These are phyloP conservation scores for Caerostris extrusa DNA, from an alignment of 1,140 invertebrate genomes.

Conservation along the genomic window DNA sequence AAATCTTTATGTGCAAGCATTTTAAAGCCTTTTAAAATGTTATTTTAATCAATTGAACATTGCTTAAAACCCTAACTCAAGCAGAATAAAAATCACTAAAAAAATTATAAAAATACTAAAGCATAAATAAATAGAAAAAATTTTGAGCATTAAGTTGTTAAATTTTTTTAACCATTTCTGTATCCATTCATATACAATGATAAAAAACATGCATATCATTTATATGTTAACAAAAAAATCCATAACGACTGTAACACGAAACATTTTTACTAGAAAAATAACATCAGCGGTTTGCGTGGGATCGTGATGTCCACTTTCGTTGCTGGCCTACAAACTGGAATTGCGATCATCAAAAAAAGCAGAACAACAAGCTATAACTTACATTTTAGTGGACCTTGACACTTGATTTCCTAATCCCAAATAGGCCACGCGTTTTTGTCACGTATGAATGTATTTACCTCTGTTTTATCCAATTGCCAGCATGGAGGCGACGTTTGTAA, in stretches of 20 bases:
- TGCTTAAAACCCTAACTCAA: too few relatives aligned
- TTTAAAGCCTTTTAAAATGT: too few relatives aligned
- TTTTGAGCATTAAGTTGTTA: too few relatives aligned
- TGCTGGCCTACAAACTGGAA: slow-evolving; percentile 11
- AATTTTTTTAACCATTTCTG: too few relatives aligned
- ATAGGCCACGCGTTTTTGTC: slow-evolving; percentile 26
- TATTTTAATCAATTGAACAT: too few relatives aligned
- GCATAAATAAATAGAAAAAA: too few relatives aligned
- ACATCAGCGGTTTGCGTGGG: neutral
- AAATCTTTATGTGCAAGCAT: too few relatives aligned
- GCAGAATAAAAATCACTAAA: too few relatives aligned
- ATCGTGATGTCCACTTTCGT: slow-evolving; percentile 35
- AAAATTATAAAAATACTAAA: too few relatives aligned
- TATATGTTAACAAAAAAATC: neutral
- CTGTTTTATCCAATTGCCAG: neutral
- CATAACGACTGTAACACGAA: neutral
- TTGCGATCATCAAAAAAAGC: slow-evolving; percentile 35
- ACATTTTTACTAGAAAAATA: neutral
- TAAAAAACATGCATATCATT: neutral
- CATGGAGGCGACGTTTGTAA: neutral
- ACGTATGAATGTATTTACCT: slow-evolving; percentile 15
- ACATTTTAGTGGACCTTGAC: slow-evolving; percentile 50
- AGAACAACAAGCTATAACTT: slow-evolving; percentile 41
- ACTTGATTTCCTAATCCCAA: slow-evolving; percentile 23
- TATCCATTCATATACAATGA: neutral